phyloP scores from a whole-genome alignment of 2,797 vertebrate genomes.

The Acanthornis magna region DNA sequence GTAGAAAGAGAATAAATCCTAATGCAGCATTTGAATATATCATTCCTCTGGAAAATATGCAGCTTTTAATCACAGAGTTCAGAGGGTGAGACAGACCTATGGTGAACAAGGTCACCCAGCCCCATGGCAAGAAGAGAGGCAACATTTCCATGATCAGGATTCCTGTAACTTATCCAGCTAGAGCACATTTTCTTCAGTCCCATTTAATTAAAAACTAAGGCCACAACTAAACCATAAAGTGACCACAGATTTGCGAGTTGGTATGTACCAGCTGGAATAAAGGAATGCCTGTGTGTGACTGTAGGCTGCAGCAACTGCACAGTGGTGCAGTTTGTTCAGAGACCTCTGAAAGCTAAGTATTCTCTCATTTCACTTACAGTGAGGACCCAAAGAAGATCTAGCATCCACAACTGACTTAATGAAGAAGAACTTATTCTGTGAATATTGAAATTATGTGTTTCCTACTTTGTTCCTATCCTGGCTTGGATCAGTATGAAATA shows the following conservation, averaged over 20 bases:
- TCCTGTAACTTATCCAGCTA: background rate
- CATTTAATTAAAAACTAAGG: background rate
- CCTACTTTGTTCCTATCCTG: constrained; percentile 13
- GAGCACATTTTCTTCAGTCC: background rate
- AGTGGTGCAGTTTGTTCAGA: background rate
- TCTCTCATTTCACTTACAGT: constrained; percentile 31
- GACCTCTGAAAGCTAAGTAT: background rate
- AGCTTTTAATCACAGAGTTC: background rate
- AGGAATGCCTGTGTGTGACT: background rate
- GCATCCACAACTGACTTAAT: background rate
- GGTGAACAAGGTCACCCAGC: background rate
- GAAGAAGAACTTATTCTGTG: constrained; percentile 27
- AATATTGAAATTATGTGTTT: constrained; percentile 33
- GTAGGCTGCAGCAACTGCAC: background rate
- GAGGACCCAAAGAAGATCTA: background rate
- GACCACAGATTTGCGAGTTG: background rate
- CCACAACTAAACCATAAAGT: background rate
- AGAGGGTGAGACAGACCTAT: background rate
- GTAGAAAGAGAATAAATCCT: background rate
- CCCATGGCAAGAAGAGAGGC: background rate
- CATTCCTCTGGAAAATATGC: background rate
- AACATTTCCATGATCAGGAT: background rate
- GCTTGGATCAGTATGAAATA: constrained; percentile 32
- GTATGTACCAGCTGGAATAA: background rate
- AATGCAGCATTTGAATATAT: background rate